Evolutionary conservation across 2,113 vertebrate species (phyloP).

Genomic region (Zosterops lateralis): DNA sequence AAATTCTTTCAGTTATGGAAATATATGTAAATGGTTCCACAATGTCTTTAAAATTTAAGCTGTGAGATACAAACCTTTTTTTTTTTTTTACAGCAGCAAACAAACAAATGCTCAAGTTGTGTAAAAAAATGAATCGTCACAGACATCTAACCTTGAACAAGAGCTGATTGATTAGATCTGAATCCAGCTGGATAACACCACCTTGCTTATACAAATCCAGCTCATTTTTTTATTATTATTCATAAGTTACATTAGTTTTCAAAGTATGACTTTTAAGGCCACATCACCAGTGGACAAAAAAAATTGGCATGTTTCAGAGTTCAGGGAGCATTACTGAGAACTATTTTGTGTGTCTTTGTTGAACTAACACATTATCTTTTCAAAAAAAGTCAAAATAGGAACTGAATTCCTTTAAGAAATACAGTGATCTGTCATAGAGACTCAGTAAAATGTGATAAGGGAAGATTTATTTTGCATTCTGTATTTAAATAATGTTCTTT

Average conservation of each 20-base stretch:
- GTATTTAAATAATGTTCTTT: slow-evolving; percentile 7
- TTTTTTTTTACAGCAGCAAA: background rate
- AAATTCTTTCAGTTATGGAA: background rate
- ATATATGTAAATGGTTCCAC: background rate
- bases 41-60: background rate
- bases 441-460: background rate
- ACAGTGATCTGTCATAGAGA: background rate
- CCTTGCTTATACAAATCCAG: background rate
- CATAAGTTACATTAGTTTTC: background rate
- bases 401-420: background rate
- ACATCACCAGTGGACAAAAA: background rate
- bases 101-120: background rate
- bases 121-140: background rate
- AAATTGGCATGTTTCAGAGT: background rate
- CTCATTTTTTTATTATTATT: background rate
- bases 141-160: background rate
- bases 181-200: background rate
- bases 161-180: background rate
- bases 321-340: background rate
- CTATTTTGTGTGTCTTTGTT: background rate
- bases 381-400: background rate
- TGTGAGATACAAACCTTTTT: background rate
- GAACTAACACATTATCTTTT: background rate
- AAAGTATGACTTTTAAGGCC: background rate
- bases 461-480: slow-evolving; percentile 23